Base-by-base conservation (phyloP, 2,113 vertebrate species). In the Chrysemys picta region DNA sequence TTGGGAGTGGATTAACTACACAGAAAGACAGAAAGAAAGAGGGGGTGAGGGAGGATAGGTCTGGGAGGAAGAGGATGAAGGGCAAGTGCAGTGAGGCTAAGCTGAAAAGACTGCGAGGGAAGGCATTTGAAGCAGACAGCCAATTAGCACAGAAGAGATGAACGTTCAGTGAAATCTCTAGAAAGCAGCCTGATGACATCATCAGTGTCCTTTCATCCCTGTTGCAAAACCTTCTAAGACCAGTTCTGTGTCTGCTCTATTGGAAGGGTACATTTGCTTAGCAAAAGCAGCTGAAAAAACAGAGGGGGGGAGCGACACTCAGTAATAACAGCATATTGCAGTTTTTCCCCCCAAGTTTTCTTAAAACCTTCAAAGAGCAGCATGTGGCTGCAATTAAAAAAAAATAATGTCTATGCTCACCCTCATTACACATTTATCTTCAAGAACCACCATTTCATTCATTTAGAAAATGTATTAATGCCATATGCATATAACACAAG, bases 401-500 rank as follows among this genome's bases (percentile, higher is more conserved):
- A 2, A 6, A 82, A 45, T 45, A 45, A 45, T 1, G 56, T 31
- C 80, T 19, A 12, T 78, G 29, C 53, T 80, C 72, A 27, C 25
- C 82, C 72, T 11, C 19, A 14, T 69, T 21, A 84, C 83, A n/a
- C 69, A 52, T 82, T 85, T 76, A 54, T 52, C 78, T 29, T 88
- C 1, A 52, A 78, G 81, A 4, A 12, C 4, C 21, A 21, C 53
- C 81, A 56, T 0, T 0, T 31, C 65, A 22, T 13, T 75, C 47
- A 85, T 27, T 27, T 13, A 78, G 75, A 47, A 47, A 29, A 78
- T 86, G 65, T 31, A 78, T 84, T 47, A 92, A 42, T 47, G 31
- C 7, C 17, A 16, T 27, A 35, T 11, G 75, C 42, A 45, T 47
- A 27, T 14, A 76, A 16, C 59, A 25, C 47, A 1, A 0, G 0